Evolutionary conservation across 2,113 vertebrate species (phyloP).

Genomic region (Sylvilagus bachmani): DNA sequence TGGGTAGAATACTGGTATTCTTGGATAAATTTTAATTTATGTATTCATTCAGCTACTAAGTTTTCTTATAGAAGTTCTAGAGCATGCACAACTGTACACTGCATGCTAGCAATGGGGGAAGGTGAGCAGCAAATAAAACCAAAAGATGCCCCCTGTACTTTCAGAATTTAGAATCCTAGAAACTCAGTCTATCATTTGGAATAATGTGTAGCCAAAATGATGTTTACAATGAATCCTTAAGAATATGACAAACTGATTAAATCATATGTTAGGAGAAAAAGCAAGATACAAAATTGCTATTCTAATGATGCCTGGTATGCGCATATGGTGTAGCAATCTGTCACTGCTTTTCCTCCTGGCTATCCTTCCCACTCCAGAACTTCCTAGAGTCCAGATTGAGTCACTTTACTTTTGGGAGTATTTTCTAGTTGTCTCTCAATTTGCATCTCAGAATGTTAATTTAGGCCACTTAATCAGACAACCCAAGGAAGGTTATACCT

Average conservation of each 20-base stretch:
- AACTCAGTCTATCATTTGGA: neutral
- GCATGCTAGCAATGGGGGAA: neutral
- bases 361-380: conserved; percentile 31
- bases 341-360: conserved; percentile 55
- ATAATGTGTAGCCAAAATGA: conserved; percentile 47
- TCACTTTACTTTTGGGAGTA: neutral
- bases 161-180: conserved; percentile 48
- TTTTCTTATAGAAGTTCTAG: neutral
- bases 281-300: conserved; percentile 62
- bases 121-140: neutral
- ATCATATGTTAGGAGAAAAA: conserved; percentile 69
- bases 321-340: conserved; percentile 65
- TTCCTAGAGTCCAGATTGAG: conserved; percentile 50
- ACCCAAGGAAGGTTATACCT: neutral
- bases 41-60: neutral
- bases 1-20: neutral
- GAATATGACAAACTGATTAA: conserved; percentile 73
- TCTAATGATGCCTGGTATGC: conserved; percentile 61
- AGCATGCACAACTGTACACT: neutral
- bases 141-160: conserved; percentile 7
- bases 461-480: neutral
- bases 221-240: conserved; percentile 58
- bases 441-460: conserved; percentile 51
- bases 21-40: neutral
- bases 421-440: conserved; percentile 47